Evolutionary conservation across 53 echinoderm and acorn worm genomes (phyloP).

Genomic region (Antedon mediterranea): DNA sequence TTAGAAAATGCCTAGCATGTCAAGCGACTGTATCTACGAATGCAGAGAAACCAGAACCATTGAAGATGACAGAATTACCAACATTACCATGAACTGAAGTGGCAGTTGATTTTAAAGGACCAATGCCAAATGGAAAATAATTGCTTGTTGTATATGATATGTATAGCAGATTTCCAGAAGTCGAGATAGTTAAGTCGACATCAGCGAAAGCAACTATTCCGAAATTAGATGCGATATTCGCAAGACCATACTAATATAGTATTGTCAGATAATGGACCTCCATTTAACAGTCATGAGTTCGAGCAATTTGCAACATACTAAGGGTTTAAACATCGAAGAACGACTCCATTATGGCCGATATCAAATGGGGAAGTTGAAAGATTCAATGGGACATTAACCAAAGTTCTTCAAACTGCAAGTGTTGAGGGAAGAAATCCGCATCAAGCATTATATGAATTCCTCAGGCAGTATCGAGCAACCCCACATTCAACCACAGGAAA

Average conservation of each 20-base stretch:
- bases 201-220: not conserved
- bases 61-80: too few relatives aligned
- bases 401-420: conserved; percentile 8
- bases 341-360: not conserved
- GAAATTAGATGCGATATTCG: not conserved
- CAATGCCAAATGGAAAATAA: conserved; percentile 9
- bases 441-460: conserved; percentile 18
- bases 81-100: too few relatives aligned
- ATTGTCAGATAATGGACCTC: not conserved
- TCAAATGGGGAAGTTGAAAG: not conserved
- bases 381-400: conserved; percentile 17
- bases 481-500: conserved; percentile 20
- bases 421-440: conserved; percentile 14
- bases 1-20: too few relatives aligned
- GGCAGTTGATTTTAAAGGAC: conserved; percentile 9
- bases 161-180: conserved; percentile 23
- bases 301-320: not conserved
- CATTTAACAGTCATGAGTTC: not conserved
- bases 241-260: not conserved
- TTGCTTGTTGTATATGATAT: conserved; percentile 6
- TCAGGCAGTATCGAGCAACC: conserved; percentile 28
- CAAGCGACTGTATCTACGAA: too few relatives aligned
- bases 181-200: not conserved
- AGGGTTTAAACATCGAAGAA: not conserved
- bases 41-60: too few relatives aligned